Percentiles rank a stretch among this genome's conserved stretches.
phyloP scores from a whole-genome alignment of 1,140 invertebrate species.

The Galleria mellonella region DNA sequence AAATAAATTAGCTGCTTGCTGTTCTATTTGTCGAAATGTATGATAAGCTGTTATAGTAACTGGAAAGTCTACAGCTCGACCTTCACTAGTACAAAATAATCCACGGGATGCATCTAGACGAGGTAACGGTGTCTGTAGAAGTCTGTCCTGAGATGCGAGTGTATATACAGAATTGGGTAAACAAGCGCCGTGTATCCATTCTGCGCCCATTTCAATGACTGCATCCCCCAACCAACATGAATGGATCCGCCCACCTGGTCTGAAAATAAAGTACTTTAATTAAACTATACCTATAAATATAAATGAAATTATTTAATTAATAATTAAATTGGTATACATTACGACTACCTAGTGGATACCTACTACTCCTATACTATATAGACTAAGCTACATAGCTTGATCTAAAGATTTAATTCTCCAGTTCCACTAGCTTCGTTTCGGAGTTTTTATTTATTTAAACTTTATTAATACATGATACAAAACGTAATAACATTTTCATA shows the following conservation, averaged over 20 bases:
- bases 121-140: slow-evolving; percentile 73
- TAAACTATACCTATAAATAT: too few relatives aligned
- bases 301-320: too few relatives aligned
- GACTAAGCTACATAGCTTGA: too few relatives aligned
- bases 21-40: slow-evolving; percentile 78
- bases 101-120: slow-evolving; percentile 69
- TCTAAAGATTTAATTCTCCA: too few relatives aligned
- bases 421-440: too few relatives aligned
- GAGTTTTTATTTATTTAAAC: too few relatives aligned
- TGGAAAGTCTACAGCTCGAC: slow-evolving; percentile 77
- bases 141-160: slow-evolving; percentile 78
- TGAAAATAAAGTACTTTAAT: slow-evolving; percentile 18
- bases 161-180: slow-evolving; percentile 80
- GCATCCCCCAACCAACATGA: slow-evolving; percentile 83
- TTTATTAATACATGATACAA: too few relatives aligned
- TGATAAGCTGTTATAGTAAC: slow-evolving; percentile 78
- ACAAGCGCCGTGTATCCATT: slow-evolving; percentile 78
- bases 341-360: too few relatives aligned
- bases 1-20: slow-evolving; percentile 78
- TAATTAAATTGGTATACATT: too few relatives aligned
- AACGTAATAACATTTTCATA: too few relatives aligned
- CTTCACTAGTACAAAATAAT: slow-evolving; percentile 80
- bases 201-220: slow-evolving; percentile 83
- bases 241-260: slow-evolving; percentile 82
- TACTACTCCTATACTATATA: too few relatives aligned